Evolutionary conservation across 2,888 invertebrate species (phyloP), one percentile per base, ranked within the genome.

Genomic region (Trissolcus brochymenae): DNA sequence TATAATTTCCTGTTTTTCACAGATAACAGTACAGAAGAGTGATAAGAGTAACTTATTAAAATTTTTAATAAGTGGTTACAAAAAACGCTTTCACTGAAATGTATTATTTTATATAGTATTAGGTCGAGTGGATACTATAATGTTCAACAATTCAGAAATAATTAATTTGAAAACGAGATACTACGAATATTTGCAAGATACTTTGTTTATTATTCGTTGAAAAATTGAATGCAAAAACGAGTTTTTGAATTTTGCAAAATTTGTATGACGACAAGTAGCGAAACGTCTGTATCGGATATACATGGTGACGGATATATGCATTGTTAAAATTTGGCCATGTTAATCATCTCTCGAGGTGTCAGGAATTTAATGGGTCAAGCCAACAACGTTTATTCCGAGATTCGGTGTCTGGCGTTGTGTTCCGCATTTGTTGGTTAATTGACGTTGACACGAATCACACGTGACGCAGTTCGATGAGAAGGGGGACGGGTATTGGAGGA

Each of bases 401-500:
- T 72, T 70, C 73, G 73, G 70, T 77, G 77, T 75, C 77, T 77
- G 72, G 68, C 57, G 64, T 70, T 43, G 80, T 78, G 81, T 81
- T 81, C 79, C 80, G 81, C 80, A 80, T 82, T 81, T 78, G 77
- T 79, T 72, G 67, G 79, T 53, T 81, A 81, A 84, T 84, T 82
- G 82, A 79, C 83, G 80, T 78, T 82, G 84, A 83, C 83, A 82
- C 82, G 83, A 78, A 84, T 84, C 82, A 73, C 81, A 78, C 81
- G 80, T 80, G 80, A 82, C 81, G 81, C 78, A 77, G 74, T 72
- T 78, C 59, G 76, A 77, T 70, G 78, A 65, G 78, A 76, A 76
- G 79, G 76, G 81, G 79, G 72, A 72, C 60, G 65, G 74, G 57
- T 35, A 43, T 71, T 55, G 66, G 77, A 76, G 78, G 74, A 78